Evolutionary conservation across 2,888 invertebrate genomes (phyloP).

Genomic region (Orthosia incerta): DNA sequence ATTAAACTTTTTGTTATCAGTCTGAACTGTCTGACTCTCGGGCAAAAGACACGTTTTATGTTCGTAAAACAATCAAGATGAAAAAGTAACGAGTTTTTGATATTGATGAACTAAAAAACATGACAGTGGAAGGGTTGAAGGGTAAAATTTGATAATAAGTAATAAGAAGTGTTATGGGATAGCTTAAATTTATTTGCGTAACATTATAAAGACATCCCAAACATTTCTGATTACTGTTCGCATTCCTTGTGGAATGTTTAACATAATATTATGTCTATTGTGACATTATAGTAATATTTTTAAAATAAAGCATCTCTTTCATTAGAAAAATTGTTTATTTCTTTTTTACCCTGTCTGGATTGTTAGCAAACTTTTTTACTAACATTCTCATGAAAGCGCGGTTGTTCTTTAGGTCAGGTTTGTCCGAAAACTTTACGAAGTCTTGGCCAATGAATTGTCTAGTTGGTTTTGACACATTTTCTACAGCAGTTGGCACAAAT

Average conservation of each 20-base stretch:
- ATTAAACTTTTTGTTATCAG: no score
- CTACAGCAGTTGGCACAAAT: constrained; percentile 75
- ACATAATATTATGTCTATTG: constrained; percentile 86
- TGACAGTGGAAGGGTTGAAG: constrained; percentile 50
- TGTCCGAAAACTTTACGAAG: constrained; percentile 78
- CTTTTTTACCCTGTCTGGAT: constrained; percentile 82
- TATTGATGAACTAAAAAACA: background rate
- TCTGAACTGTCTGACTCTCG: no score
- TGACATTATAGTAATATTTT: constrained; percentile 84
- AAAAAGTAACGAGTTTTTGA: background rate
- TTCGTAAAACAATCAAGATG: background rate
- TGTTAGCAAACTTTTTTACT: constrained; percentile 83
- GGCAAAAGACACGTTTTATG: no score
- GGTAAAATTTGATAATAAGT: constrained; percentile 79
- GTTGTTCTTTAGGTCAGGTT: constrained; percentile 65
- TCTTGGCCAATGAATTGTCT: constrained; percentile 81
- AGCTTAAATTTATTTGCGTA: constrained; percentile 61
- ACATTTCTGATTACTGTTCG: constrained; percentile 76
- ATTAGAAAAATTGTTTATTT: constrained; percentile 72
- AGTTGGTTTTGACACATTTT: constrained; percentile 48
- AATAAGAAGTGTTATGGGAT: constrained; percentile 73
- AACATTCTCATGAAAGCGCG: constrained; percentile 83
- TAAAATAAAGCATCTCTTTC: constrained; percentile 78
- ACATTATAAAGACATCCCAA: constrained; percentile 60
- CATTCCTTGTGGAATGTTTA: constrained; percentile 85